Evolutionary conservation across 1,140 invertebrate genomes (phyloP).

Genomic region (Halyomorpha halys): DNA sequence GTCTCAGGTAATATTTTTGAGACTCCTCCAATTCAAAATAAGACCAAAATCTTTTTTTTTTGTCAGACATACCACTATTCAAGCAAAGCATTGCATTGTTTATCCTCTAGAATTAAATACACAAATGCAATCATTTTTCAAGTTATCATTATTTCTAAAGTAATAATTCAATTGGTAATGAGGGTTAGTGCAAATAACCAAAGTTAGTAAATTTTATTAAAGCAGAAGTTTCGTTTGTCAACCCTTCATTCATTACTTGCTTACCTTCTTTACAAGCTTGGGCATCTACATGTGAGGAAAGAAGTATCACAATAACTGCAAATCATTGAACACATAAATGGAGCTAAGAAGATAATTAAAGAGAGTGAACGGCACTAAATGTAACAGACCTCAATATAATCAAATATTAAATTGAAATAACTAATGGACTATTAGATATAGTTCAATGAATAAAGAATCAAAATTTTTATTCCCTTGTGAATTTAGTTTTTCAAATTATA

Average conservation of each 20-base stretch:
- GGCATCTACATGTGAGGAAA: background rate
- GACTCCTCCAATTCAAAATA: too few relatives aligned
- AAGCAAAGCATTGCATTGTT: background rate
- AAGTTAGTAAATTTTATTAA: background rate
- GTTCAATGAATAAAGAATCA: background rate
- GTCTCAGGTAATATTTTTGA: too few relatives aligned
- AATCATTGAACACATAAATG: background rate
- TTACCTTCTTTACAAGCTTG: conserved; percentile 12
- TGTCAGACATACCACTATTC: background rate
- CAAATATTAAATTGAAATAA: background rate
- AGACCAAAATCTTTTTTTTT: too few relatives aligned
- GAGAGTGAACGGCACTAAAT: background rate
- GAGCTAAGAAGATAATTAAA: background rate
- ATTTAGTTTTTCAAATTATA: background rate
- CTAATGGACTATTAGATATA: background rate
- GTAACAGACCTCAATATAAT: background rate
- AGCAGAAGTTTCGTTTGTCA: background rate
- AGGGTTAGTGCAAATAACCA: background rate
- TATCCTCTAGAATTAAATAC: background rate
- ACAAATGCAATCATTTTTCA: background rate
- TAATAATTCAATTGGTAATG: background rate
- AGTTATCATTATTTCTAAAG: background rate
- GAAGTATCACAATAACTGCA: conserved; percentile 14
- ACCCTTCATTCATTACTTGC: background rate
- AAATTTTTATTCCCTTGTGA: background rate